Base-by-base conservation (phyloP, 2,797 vertebrate species). In the Manis javanica region DNA sequence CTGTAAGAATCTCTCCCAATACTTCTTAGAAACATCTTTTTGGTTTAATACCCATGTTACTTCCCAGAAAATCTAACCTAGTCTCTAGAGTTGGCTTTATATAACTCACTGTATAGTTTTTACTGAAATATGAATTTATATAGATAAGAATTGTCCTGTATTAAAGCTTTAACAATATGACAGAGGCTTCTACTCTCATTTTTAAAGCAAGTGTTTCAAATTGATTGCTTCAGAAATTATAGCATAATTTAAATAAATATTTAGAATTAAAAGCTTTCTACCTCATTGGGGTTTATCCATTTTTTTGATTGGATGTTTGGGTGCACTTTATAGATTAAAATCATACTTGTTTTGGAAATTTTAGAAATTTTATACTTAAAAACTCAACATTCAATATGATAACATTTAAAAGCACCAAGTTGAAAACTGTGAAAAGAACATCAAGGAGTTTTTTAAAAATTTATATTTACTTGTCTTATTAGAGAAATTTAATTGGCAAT, bases 181-280 rank as follows among this genome's bases (percentile, higher is more conserved):
- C 0, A 87, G 49, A 42, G n/a, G 16, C 3, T 68, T 68, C 77
- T 90, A 19, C 11, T 19, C 59, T 3, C 13, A 14, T 53, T 85
- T 97, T 87, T n/a, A 88, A 91, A 42, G 9, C 49, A 53, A 82
- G 13, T 34, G 59, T 81, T 94, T 11, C 55, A 57, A 92, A 94
- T 29, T 55, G 6, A 2, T 61, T 83, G 14, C 26, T 72, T 46
- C 26, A 69, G 19, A 68, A 87, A 71, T 77, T 6, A 86, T 0
- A 51, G 1, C 1, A 37, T 49, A n/a, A 71, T 71, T 75, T 87
- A 46, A 26, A 77, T 68, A 21, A 91, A 34, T 81, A 87, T 81
- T 59, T 81, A 94, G 9, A 59, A 74, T 46, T 3, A 42, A 90
- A 69, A 69, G 1, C 2, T 46, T 19, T 81, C 31, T 74, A 19